Base-by-base conservation (phyloP, 2,888 invertebrate genomes). In the Drosophila lacicola region DNA sequence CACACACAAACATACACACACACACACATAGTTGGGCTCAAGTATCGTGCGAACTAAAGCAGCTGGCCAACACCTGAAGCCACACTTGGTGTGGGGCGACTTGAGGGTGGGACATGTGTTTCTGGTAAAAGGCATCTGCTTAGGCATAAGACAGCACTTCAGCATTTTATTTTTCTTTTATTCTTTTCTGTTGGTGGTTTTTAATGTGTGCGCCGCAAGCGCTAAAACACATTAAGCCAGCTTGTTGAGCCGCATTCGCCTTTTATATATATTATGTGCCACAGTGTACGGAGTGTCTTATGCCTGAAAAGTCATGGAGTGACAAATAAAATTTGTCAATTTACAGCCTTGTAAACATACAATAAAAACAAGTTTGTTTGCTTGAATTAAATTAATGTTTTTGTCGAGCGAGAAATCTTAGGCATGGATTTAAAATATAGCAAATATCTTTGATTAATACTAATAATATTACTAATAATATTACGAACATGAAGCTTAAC, bases 201-300 rank as follows among this genome's bases (percentile, higher is more conserved):
- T 57, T 65, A 56, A 65, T 66, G 80, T 61, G 49, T 65, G 51
- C 25, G 82, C 86, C 89, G 44, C 54, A 61, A 73, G 89, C 88
- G 58, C 39, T 71, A 66, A 82, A 85, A 74, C 70, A 81, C 89
- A 87, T 87, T 89, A 89, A 80, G 81, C 74, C 85, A 74, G 55
- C 67, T 77, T 76, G 68, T 65, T 57, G 58, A 64, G 73, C 57
- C 61, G 49, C 54, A 65, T 39, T 66, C 47, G 21, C 21, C 45
- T 62, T 69, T 46, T 58, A 21, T 68, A 29, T 29, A 29, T 29
- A 29, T 47, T 37, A 33, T 62, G 29, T n/a, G 47, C 46, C 41
- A 21, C 46, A 44, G 33, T 39, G 29, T 41, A 13, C 25, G 34
- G 46, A 41, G 33, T 44, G 37, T 51, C 47, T 42, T 1, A 9